A percentile compares a stretch with the other conserved stretches of the same genome.
Evolutionary conservation across 2,797 vertebrate species (phyloP).

Genomic region (Eremophila alpestris): DNA sequence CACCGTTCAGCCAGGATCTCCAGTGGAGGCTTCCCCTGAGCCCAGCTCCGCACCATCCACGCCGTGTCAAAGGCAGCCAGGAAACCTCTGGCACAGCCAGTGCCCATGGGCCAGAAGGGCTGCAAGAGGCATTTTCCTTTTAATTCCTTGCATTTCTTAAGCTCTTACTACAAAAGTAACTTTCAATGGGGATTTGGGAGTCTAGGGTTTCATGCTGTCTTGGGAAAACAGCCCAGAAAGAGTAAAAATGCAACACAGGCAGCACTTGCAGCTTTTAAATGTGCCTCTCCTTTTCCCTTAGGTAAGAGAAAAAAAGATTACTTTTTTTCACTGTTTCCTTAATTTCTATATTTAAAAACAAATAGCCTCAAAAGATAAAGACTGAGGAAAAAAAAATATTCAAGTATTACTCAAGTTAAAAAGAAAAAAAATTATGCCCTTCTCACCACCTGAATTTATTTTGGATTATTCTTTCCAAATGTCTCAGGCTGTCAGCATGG

Average conservation of each 20-base stretch:
- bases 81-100: conserved; percentile 95
- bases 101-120: conserved; percentile 99
- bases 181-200: neutral
- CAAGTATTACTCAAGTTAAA: neutral
- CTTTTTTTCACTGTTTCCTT: neutral
- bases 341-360: neutral
- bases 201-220: neutral
- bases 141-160: neutral
- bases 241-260: neutral
- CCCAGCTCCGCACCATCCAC: conserved; percentile 97
- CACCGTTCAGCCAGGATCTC: conserved; percentile 95
- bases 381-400: neutral
- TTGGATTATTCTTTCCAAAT: neutral
- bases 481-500: neutral
- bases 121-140: conserved; percentile 62
- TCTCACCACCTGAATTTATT: neutral
- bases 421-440: neutral
- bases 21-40: conserved; percentile 83
- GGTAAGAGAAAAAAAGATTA: neutral
- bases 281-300: neutral
- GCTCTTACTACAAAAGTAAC: neutral
- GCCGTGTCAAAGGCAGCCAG: conserved; percentile 93
- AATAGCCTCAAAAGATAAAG: neutral
- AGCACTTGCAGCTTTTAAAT: neutral
- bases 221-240: neutral